Conservation (phyloP, 2,797 vertebrate species). For the Sarcophilus harrisii region DNA sequence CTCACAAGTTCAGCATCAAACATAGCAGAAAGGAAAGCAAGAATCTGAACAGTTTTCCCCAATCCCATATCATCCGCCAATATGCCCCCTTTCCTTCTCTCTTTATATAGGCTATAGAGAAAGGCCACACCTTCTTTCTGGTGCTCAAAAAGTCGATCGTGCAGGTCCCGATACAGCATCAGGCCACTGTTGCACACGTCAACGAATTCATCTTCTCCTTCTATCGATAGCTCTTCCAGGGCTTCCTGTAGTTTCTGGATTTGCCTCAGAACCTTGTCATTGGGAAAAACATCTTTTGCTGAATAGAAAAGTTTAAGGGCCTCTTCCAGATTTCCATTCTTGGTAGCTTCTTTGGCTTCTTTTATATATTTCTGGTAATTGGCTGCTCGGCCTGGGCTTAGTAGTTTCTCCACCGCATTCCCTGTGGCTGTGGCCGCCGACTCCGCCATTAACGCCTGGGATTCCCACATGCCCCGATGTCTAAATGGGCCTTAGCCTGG, state of each 20-base stretch:
- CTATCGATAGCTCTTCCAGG: slow-evolving; percentile 73
- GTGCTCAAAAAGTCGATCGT: slow-evolving; percentile 92
- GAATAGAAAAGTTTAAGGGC: slow-evolving; percentile 87
- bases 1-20: slow-evolving; percentile 89
- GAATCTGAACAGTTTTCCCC: slow-evolving; percentile 96
- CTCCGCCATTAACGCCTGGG: no score
- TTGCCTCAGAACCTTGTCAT: slow-evolving; percentile 87
- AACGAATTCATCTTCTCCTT: slow-evolving; percentile 88
- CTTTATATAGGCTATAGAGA: slow-evolving; percentile 89
- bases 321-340: slow-evolving; percentile 86
- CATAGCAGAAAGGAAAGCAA: slow-evolving; percentile 96
- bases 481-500: no score
- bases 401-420: no score
- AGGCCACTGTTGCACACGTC: slow-evolving; percentile 91
- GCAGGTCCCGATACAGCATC: slow-evolving; percentile 89
- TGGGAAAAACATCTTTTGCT: slow-evolving; percentile 88
- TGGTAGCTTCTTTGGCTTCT: slow-evolving; percentile 89
- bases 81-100: slow-evolving; percentile 90
- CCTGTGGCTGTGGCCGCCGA: no score
- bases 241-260: slow-evolving; percentile 89
- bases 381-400: no score
- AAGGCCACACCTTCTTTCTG: slow-evolving; percentile 93
- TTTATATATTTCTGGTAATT: slow-evolving; percentile 83
- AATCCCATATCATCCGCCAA: slow-evolving; percentile 97
- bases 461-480: no score